phyloP scores from a whole-genome alignment of 2,797 vertebrate species.

The Pipistrellus nathusii region DNA sequence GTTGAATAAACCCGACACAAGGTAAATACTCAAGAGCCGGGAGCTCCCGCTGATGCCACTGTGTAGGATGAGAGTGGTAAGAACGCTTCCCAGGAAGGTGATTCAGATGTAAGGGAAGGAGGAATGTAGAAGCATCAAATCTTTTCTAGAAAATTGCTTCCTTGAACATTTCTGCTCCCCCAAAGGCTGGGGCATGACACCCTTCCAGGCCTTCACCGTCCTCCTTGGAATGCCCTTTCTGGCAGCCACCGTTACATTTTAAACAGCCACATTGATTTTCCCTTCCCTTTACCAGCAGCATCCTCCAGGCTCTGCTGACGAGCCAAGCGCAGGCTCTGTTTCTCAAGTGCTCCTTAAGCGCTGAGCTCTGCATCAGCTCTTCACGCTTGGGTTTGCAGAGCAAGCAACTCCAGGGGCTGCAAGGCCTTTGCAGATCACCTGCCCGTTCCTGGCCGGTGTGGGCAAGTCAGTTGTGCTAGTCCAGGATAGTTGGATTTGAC shows the following conservation, averaged over 20 bases:
- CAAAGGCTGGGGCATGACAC: not conserved
- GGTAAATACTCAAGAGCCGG: not conserved
- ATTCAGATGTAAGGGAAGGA: not conserved
- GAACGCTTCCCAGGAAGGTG: not conserved
- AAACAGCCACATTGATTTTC: slow-evolving; percentile 56
- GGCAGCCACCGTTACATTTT: not conserved
- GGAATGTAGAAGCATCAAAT: not conserved
- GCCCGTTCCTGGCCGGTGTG: not conserved
- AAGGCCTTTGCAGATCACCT: not conserved
- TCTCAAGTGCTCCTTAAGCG: not conserved
- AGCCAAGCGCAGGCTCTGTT: not conserved
- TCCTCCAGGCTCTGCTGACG: not conserved
- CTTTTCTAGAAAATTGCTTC: not conserved
- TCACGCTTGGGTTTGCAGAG: not conserved
- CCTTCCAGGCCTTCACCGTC: not conserved
- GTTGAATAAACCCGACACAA: not conserved
- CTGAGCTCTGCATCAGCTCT: no score
- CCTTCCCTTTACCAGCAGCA: not conserved
- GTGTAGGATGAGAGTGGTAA: no score
- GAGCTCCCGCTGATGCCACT: no score
- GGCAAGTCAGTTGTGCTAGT: not conserved
- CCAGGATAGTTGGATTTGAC: not conserved
- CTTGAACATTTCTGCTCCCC: not conserved
- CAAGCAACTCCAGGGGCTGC: accelerated
- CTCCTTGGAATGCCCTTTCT: not conserved